phyloP scores from a whole-genome alignment of 2,797 vertebrate species.

The Myotis pilosus region DNA sequence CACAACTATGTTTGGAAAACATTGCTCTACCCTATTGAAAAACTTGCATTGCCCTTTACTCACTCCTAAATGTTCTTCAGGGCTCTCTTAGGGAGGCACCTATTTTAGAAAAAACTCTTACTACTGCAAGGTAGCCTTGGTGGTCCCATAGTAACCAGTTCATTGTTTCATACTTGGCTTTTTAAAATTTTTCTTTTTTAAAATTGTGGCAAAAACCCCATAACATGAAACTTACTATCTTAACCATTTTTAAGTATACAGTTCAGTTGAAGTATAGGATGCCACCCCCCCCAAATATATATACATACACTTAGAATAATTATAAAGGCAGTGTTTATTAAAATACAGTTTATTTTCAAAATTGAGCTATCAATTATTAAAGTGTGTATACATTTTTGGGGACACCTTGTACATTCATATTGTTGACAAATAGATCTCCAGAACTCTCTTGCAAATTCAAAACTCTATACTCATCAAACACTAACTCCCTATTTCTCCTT shows the following conservation, averaged over 20 bases:
- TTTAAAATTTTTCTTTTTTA: background rate
- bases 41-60: background rate
- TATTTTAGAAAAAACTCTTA: background rate
- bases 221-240: background rate
- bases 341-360: too few species aligned
- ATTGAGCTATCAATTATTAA: too few species aligned
- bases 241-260: background rate
- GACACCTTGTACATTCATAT: background rate
- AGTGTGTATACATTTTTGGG: too few species aligned
- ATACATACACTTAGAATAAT: too few species aligned
- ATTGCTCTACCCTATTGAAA: background rate
- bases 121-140: too few species aligned
- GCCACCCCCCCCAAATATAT: too few species aligned
- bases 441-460: background rate
- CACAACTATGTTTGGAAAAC: conserved; percentile 15
- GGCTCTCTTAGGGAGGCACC: background rate
- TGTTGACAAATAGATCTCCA: background rate
- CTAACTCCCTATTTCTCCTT: background rate
- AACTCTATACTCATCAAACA: background rate
- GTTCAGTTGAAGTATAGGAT: background rate
- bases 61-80: background rate
- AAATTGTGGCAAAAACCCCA: background rate
- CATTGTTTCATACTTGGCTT: background rate
- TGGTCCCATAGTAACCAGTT: background rate
- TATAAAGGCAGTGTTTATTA: too few species aligned